Conservation (phyloP, 1,140 invertebrate genomes). For the Cyclargus thomasi region DNA sequence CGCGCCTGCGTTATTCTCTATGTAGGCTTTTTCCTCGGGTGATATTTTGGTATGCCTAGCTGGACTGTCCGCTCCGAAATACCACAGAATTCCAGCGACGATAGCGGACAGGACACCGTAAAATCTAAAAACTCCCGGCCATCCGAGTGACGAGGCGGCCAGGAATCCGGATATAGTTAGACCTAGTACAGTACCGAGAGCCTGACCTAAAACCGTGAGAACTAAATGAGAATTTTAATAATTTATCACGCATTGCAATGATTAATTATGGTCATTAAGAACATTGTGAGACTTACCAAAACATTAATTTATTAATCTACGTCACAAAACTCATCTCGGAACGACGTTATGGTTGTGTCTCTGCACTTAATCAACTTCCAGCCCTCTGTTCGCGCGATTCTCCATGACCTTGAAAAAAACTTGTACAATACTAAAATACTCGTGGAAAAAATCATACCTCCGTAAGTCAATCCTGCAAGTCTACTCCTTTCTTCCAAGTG, state of each 20-base stretch:
- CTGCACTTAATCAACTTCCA: no score
- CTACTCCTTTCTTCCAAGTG: slow-evolving; percentile 77
- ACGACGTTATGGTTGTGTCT: no score
- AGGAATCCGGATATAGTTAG: slow-evolving; percentile 78
- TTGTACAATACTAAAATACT: background rate
- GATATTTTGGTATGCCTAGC: slow-evolving; percentile 55
- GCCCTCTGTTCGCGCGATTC: background rate
- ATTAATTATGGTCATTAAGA: no score
- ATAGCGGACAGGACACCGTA: slow-evolving; percentile 52
- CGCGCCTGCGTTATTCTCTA: slow-evolving; percentile 54
- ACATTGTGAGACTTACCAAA: no score
- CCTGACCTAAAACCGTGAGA: slow-evolving; percentile 73
- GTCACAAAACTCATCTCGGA: background rate
- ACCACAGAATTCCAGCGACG: slow-evolving; percentile 42
- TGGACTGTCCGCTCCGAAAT: slow-evolving; percentile 48
- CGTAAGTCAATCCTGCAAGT: slow-evolving; percentile 77
- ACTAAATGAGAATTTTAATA: no score
- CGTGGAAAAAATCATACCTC: slow-evolving; percentile 58
- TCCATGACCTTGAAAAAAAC: background rate
- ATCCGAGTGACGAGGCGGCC: slow-evolving; percentile 75
- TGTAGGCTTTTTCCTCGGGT: slow-evolving; percentile 50
- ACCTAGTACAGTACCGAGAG: slow-evolving; percentile 80
- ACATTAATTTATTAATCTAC: no score
- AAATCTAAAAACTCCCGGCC: slow-evolving; percentile 75
- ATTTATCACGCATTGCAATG: no score